A percentile compares a stretch with the other conserved stretches of the same genome.
Evolutionary conservation across 53 echinoderm and acorn worm species (phyloP).

Genomic region (Glandiceps talaboti): DNA sequence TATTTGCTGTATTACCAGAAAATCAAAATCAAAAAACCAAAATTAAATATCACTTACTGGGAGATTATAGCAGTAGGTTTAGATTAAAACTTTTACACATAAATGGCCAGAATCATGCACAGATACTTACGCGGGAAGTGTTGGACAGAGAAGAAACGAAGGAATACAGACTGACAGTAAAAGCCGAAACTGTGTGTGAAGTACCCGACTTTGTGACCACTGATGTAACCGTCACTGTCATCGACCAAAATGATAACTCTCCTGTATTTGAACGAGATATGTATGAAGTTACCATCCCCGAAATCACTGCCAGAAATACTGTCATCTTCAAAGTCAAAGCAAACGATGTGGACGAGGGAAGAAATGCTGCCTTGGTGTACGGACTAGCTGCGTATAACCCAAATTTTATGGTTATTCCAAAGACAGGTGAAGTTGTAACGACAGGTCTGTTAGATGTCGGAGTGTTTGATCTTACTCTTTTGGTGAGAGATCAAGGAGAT

Average conservation of each 20-base stretch:
- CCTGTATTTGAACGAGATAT: constrained; percentile 28
- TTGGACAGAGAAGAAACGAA: constrained; percentile 25
- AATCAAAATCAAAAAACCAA: not conserved
- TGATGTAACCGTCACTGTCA: constrained; percentile 10
- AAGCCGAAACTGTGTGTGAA: constrained; percentile 11
- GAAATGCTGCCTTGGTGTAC: constrained; percentile 35
- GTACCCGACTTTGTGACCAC: constrained; percentile 9
- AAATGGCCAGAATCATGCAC: not conserved
- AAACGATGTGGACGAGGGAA: constrained; percentile 36
- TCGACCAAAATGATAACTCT: constrained; percentile 37
- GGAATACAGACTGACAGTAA: constrained; percentile 23
- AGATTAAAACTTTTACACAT: not conserved
- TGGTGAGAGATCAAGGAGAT: constrained; percentile 47
- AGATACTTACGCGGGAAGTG: constrained; percentile 7
- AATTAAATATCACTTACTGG: not conserved
- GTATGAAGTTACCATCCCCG: constrained; percentile 28
- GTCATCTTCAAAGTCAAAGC: constrained; percentile 38
- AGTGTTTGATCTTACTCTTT: constrained; percentile 31
- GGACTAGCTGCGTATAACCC: not conserved
- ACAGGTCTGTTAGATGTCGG: not conserved
- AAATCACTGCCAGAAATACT: constrained; percentile 18
- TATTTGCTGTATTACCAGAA: not conserved
- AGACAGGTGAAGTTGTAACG: not conserved
- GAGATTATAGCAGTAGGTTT: not conserved
- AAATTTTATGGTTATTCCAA: not conserved